A percentile compares a stretch with the other conserved stretches of the same genome.
phyloP scores from a whole-genome alignment of 2,888 invertebrate species.

The Agrotis ipsilon region DNA sequence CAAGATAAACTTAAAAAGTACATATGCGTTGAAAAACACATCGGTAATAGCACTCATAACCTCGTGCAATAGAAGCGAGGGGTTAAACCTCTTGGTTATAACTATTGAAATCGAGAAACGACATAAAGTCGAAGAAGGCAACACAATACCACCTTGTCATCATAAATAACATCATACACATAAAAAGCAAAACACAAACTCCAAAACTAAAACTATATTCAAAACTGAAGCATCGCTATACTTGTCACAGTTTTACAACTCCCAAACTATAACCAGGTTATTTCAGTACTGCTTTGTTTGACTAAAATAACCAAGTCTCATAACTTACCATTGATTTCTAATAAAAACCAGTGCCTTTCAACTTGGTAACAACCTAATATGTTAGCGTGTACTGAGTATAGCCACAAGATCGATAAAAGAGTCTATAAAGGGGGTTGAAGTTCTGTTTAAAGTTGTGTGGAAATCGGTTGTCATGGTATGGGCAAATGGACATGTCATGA shows the following conservation, averaged over 20 bases:
- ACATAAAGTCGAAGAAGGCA: neutral
- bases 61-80: too few relatives aligned
- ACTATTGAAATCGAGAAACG: too few relatives aligned
- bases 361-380: constrained; percentile 34
- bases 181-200: neutral
- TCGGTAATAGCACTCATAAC: too few relatives aligned
- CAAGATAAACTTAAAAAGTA: too few relatives aligned
- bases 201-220: neutral
- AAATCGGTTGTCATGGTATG: neutral
- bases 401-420: constrained; percentile 49
- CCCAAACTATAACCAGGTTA: neutral
- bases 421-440: constrained; percentile 5
- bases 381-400: constrained; percentile 12
- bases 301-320: constrained; percentile 25
- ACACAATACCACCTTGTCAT: neutral
- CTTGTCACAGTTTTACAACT: constrained; percentile 3
- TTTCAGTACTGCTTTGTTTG: neutral
- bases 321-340: constrained; percentile 35
- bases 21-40: too few relatives aligned
- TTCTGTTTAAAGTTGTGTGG: neutral
- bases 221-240: neutral
- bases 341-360: constrained; percentile 17
- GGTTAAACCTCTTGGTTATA: too few relatives aligned
- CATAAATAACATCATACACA: neutral
- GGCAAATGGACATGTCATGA: too few relatives aligned